phyloP scores from a whole-genome alignment of 2,797 vertebrate genomes.

The Lycodopsis pacificus region DNA sequence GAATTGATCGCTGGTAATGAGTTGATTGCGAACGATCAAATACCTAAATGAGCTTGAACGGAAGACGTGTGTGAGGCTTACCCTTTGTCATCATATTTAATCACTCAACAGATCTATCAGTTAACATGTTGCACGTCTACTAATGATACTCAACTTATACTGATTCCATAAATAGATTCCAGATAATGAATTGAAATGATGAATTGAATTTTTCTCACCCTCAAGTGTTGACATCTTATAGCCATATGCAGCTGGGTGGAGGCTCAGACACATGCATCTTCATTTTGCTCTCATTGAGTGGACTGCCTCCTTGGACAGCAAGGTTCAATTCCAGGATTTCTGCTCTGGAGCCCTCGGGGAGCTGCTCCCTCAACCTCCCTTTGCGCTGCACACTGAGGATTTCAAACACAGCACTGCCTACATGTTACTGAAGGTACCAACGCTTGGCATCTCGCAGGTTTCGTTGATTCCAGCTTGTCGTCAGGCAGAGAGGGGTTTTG shows the following conservation, averaged over 20 bases:
- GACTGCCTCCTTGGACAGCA: background rate
- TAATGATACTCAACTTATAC: background rate
- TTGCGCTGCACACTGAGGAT: background rate
- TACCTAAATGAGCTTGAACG: background rate
- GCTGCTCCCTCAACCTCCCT: background rate
- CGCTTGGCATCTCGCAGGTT: background rate
- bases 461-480: background rate
- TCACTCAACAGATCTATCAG: background rate
- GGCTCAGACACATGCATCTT: background rate
- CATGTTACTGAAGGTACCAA: background rate
- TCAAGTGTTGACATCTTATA: background rate
- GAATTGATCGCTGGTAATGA: slow-evolving; percentile 3
- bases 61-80: background rate
- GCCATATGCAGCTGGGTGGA: background rate
- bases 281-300: background rate
- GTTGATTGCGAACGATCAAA: background rate
- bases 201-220: background rate
- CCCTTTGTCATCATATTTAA: background rate
- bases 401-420: background rate
- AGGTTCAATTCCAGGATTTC: slow-evolving; percentile 7
- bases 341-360: background rate
- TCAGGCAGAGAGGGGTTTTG: background rate
- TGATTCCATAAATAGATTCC: background rate
- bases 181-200: background rate
- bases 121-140: background rate